phyloP scores from a whole-genome alignment of 2,888 invertebrate species.

The Corbicula japonica region DNA sequence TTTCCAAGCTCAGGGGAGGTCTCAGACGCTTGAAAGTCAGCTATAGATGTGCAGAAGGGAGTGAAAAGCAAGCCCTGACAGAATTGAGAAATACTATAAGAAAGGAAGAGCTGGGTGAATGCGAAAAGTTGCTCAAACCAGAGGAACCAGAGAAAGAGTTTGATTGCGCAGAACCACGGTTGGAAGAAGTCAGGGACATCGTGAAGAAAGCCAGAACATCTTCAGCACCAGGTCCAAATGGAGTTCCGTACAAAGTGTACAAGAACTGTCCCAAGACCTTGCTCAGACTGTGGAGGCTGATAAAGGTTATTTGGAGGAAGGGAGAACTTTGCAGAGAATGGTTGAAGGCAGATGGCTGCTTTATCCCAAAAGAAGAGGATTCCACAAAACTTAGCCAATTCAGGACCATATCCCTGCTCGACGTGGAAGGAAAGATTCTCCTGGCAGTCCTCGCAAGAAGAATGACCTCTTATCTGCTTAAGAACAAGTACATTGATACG shows the following conservation, averaged over 20 bases:
- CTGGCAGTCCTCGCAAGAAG: slow-evolving; percentile 26
- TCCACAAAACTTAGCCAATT: slow-evolving; percentile 37
- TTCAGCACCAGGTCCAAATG: slow-evolving; percentile 50
- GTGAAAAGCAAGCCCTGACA: background rate
- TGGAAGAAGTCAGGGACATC: slow-evolving; percentile 30
- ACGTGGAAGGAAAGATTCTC: slow-evolving; percentile 48
- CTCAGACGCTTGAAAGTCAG: slow-evolving; percentile 13
- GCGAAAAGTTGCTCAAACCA: slow-evolving; percentile 22
- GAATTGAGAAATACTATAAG: background rate
- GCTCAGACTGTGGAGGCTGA: slow-evolving; percentile 36
- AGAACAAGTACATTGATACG: slow-evolving; percentile 40
- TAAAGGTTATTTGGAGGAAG: slow-evolving; percentile 44
- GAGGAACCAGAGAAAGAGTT: slow-evolving; percentile 4
- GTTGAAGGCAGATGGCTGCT: slow-evolving; percentile 40
- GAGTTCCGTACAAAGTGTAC: no score
- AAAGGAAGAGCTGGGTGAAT: slow-evolving; percentile 34
- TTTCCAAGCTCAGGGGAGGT: slow-evolving; percentile 19
- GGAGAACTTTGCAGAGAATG: slow-evolving; percentile 23
- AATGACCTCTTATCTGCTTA: slow-evolving; percentile 29
- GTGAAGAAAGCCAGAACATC: slow-evolving; percentile 35
- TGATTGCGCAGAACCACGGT: slow-evolving; percentile 18
- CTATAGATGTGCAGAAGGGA: background rate
- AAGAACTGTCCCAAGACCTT: slow-evolving; percentile 45
- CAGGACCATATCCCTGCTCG: slow-evolving; percentile 51
- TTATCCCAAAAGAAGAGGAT: slow-evolving; percentile 50